Percentiles rank a stretch among this genome's conserved stretches.
Conservation (phyloP, 1,140 invertebrate genomes). For the Drosophila parabipectinata region DNA sequence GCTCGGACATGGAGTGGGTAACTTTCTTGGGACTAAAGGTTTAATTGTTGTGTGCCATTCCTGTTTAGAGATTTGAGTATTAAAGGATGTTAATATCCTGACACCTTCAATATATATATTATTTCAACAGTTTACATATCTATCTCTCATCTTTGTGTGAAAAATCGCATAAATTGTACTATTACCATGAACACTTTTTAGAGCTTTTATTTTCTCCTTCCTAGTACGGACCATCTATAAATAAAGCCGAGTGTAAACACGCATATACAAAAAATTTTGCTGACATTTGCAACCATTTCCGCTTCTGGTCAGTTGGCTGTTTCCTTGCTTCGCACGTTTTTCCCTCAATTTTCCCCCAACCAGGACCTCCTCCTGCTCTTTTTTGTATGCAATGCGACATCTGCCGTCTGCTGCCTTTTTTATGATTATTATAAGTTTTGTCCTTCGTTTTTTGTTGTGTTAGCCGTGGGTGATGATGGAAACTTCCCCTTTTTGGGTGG, state of each 20-base stretch:
- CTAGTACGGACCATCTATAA: slow-evolving; percentile 44
- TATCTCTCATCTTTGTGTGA: slow-evolving; percentile 16
- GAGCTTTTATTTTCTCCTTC: background rate
- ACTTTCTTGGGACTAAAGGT: slow-evolving; percentile 16
- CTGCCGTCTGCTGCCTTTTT: slow-evolving; percentile 56
- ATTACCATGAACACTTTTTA: slow-evolving; percentile 34
- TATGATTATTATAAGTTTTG: slow-evolving; percentile 75
- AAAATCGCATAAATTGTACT: slow-evolving; percentile 57
- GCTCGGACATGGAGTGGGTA: slow-evolving; percentile 4
- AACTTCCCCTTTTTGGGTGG: slow-evolving; percentile 16
- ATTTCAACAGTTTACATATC: background rate
- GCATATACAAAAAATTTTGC: slow-evolving; percentile 67
- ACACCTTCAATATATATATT: background rate
- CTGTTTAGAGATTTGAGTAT: background rate
- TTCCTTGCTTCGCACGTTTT: slow-evolving; percentile 39
- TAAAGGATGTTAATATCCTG: background rate
- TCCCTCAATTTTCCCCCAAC: background rate
- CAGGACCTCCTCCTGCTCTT: slow-evolving; percentile 3
- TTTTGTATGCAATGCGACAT: slow-evolving; percentile 58
- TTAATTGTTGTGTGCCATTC: slow-evolving; percentile 14
- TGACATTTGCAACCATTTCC: slow-evolving; percentile 81
- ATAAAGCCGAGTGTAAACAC: slow-evolving; percentile 61
- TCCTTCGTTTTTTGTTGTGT: slow-evolving; percentile 4
- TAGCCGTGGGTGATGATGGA: slow-evolving; percentile 10
- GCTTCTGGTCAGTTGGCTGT: slow-evolving; percentile 64